Percentiles rank a stretch among this genome's conserved stretches.
Evolutionary conservation across 35 echinoderm and acorn worm species (phyloP).

Genomic region (Ophiothrix spiculata): DNA sequence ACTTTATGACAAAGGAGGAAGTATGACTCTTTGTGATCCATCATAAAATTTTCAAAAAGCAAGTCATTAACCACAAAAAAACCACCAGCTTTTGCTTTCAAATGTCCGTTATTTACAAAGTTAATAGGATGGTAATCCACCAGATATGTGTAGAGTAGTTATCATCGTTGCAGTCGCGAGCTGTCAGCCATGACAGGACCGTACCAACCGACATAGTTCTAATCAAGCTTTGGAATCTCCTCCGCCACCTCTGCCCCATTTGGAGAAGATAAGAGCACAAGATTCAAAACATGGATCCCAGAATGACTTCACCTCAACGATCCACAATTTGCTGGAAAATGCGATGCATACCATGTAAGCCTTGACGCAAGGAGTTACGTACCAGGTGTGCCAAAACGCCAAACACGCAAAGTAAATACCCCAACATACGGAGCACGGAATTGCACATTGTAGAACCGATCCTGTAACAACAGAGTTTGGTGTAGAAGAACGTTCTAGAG

Average conservation of each 20-base stretch:
- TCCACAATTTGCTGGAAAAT: slow-evolving; percentile 34
- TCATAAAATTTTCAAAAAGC: too few species aligned
- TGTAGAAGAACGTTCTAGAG: slow-evolving; percentile 43
- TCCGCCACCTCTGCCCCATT: neutral
- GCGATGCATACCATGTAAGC: slow-evolving; percentile 37
- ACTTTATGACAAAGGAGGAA: too few species aligned
- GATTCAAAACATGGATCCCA: slow-evolving; percentile 51
- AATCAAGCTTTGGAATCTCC: neutral
- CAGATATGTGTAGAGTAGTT: too few species aligned
- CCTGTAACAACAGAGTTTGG: slow-evolving; percentile 55
- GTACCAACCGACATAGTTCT: too few species aligned
- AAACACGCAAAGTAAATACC: slow-evolving; percentile 61
- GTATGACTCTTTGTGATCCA: too few species aligned
- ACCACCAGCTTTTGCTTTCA: too few species aligned
- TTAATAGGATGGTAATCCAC: too few species aligned
- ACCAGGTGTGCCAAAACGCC: slow-evolving; percentile 70
- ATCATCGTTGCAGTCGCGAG: too few species aligned
- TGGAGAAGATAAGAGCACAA: slow-evolving; percentile 32
- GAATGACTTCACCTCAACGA: slow-evolving; percentile 30
- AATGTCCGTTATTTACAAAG: too few species aligned
- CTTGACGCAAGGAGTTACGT: slow-evolving; percentile 54
- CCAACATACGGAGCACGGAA: slow-evolving; percentile 53
- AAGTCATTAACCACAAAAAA: too few species aligned
- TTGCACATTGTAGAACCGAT: slow-evolving; percentile 31
- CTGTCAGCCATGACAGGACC: too few species aligned